These are phyloP conservation scores for Ceriagrion tenellum DNA, from an alignment of 2,888 invertebrate genomes.

Conservation along the genomic window DNA sequence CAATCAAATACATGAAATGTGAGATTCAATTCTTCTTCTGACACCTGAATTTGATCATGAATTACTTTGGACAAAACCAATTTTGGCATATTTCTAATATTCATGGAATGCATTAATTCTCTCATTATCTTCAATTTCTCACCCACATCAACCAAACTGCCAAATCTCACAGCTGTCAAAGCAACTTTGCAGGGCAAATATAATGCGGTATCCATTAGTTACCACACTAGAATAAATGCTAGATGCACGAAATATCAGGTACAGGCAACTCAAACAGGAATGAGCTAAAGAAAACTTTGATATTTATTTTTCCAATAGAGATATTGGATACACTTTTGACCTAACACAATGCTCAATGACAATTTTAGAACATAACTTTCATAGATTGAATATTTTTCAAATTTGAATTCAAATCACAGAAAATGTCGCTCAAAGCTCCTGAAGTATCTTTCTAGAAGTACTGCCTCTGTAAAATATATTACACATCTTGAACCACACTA, in stretches of 20 bases:
- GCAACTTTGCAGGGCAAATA: too few species aligned
- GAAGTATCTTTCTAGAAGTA: constrained; percentile 38
- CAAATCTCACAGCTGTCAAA: too few species aligned
- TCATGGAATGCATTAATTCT: too few species aligned
- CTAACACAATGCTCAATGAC: constrained; percentile 64
- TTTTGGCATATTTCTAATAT: too few species aligned
- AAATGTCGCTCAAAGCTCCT: constrained; percentile 58
- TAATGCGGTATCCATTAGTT: too few species aligned
- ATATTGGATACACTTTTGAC: constrained; percentile 63
- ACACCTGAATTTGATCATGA: too few species aligned
- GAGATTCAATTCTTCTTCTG: too few species aligned
- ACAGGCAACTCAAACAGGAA: not conserved
- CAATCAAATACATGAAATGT: too few species aligned
- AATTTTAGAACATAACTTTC: constrained; percentile 54
- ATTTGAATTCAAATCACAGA: constrained; percentile 60
- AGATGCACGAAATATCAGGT: not conserved
- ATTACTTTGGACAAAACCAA: too few species aligned
- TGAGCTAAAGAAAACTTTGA: constrained; percentile 58
- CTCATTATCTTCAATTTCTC: too few species aligned
- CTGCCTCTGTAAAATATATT: constrained; percentile 63
- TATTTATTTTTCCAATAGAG: constrained; percentile 65
- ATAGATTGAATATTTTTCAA: constrained; percentile 59
- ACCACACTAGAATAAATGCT: too few species aligned
- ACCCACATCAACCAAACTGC: too few species aligned
- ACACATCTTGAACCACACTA: constrained; percentile 58